Evolutionary conservation across 2,797 vertebrate genomes (phyloP).

Genomic region (Basileuterus tristriatus): DNA sequence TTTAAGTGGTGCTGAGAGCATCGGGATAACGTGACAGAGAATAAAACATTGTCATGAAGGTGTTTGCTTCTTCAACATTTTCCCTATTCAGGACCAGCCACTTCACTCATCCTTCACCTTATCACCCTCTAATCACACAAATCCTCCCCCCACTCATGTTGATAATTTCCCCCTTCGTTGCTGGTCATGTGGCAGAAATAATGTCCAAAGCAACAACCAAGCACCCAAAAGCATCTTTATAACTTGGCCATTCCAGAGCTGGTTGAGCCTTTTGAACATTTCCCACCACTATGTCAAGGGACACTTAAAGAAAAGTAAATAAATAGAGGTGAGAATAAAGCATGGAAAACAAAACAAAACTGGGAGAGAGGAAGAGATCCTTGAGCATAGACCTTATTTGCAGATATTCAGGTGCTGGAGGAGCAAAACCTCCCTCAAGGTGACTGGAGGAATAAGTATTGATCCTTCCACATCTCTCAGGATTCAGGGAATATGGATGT

Average conservation of each 20-base stretch:
- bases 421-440: background rate
- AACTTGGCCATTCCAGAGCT: background rate
- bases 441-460: background rate
- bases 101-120: background rate
- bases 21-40: fast-evolving
- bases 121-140: background rate
- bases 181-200: background rate
- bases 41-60: fast-evolving
- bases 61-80: background rate
- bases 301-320: background rate
- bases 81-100: background rate
- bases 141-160: background rate
- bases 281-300: background rate
- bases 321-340: background rate
- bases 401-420: background rate
- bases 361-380: background rate
- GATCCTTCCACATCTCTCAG: background rate
- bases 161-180: background rate
- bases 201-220: background rate
- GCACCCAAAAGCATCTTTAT: background rate
- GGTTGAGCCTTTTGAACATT: background rate
- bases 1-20: background rate
- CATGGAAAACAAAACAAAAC: background rate
- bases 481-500: background rate
- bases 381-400: background rate